Evolutionary conservation across 2,888 invertebrate species (phyloP).

Genomic region (Lagria hirta): DNA sequence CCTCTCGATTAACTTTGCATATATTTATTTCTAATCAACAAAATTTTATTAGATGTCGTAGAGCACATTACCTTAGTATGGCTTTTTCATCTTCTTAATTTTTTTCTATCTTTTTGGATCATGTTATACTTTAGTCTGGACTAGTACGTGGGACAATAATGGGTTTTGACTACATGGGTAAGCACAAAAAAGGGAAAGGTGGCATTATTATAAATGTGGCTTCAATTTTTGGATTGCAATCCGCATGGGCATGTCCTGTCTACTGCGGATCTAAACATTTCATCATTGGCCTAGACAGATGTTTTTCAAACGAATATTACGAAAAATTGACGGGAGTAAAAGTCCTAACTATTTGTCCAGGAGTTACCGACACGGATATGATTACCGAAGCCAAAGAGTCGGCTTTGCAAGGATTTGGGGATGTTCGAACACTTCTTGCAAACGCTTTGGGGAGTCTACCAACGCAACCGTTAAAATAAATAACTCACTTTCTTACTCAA

Average conservation of each 20-base stretch:
- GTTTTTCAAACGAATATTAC: slow-evolving; percentile 49
- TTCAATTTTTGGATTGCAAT: slow-evolving; percentile 60
- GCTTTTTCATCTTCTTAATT: too few relatives aligned
- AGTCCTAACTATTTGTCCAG: slow-evolving; percentile 48
- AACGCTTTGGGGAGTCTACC: slow-evolving; percentile 35
- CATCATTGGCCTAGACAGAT: slow-evolving; percentile 55
- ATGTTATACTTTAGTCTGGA: slow-evolving; percentile 45
- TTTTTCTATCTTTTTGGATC: too few relatives aligned
- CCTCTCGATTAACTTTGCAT: too few relatives aligned
- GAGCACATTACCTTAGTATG: too few relatives aligned
- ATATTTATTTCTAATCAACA: too few relatives aligned
- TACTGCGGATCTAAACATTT: slow-evolving; percentile 62
- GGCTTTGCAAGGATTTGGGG: slow-evolving; percentile 22
- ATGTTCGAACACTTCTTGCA: slow-evolving; percentile 22
- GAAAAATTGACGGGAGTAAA: slow-evolving; percentile 41
- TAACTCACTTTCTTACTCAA: slow-evolving; percentile 3
- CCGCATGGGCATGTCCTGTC: slow-evolving; percentile 58
- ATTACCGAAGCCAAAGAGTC: slow-evolving; percentile 27
- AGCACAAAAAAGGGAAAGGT: slow-evolving; percentile 58
- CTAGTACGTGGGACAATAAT: slow-evolving; percentile 54
- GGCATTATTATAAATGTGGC: slow-evolving; percentile 66
- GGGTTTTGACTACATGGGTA: slow-evolving; percentile 60
- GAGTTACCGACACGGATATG: slow-evolving; percentile 41
- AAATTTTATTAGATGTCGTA: too few relatives aligned
- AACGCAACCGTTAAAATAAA: slow-evolving; percentile 39